A percentile compares a stretch with the other conserved stretches of the same genome.
Evolutionary conservation across 1,140 invertebrate genomes (phyloP).

Genomic region (Papilio glaucus): DNA sequence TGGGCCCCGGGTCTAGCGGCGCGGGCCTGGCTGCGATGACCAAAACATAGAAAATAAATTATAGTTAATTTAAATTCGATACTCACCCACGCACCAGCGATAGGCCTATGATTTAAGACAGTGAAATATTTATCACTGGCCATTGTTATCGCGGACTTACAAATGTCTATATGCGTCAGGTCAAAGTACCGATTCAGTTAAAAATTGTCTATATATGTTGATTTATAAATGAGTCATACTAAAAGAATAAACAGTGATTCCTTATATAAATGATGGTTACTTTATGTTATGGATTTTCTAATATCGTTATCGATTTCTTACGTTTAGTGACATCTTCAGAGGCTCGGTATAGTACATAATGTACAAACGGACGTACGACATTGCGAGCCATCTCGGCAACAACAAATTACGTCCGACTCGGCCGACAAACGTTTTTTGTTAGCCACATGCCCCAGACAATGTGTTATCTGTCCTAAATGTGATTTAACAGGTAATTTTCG

Average conservation of each 20-base stretch:
- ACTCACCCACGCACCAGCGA: constrained; percentile 68
- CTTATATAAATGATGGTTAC: neutral
- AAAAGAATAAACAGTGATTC: neutral
- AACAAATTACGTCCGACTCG: constrained; percentile 70
- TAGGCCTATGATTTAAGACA: constrained; percentile 65
- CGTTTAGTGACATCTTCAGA: constrained; percentile 48
- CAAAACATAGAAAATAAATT: constrained; percentile 71
- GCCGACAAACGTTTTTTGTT: constrained; percentile 75
- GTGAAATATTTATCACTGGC: constrained; percentile 56
- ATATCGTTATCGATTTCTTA: constrained; percentile 37
- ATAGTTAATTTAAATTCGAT: constrained; percentile 77
- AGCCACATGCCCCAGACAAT: constrained; percentile 72
- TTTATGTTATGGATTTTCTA: neutral
- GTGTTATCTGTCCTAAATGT: constrained; percentile 79
- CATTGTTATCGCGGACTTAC: constrained; percentile 37
- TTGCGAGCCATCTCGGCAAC: constrained; percentile 72
- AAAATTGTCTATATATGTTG: neutral
- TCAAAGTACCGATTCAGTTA: constrained; percentile 13
- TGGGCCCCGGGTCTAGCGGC: constrained; percentile 56
- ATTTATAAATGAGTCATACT: constrained; percentile 16
- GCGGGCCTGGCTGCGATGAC: constrained; percentile 58
- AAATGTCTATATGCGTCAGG: constrained; percentile 33
- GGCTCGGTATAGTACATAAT: constrained; percentile 54
- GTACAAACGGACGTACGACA: constrained; percentile 69
- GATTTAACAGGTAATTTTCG: constrained; percentile 81